Conservation (phyloP, 1,140 invertebrate species). For the Calephelis virginiensis region DNA sequence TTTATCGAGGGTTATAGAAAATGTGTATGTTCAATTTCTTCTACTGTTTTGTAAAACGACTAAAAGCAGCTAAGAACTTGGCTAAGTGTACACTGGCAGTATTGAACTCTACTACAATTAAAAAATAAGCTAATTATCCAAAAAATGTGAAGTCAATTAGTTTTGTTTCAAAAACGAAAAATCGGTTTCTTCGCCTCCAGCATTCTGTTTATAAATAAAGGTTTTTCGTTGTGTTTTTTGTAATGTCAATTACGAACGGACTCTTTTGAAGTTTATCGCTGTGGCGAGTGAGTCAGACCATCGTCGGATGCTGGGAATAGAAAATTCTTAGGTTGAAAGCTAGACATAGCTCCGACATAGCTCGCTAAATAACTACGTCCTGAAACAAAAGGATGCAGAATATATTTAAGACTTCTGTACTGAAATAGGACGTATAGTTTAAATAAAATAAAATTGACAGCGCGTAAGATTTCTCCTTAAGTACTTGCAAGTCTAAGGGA, state of each 20-base stretch:
- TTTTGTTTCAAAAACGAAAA: too few relatives aligned
- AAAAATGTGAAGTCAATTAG: too few relatives aligned
- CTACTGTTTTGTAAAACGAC: too few relatives aligned
- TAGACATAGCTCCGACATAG: conserved; percentile 13
- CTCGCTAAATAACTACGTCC: conserved; percentile 5
- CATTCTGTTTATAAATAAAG: conserved; percentile 1
- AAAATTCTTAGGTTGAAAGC: conserved; percentile 15
- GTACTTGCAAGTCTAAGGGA: not conserved
- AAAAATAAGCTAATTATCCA: too few relatives aligned
- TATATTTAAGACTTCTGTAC: conserved; percentile 1
- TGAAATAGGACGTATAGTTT: not conserved
- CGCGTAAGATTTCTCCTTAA: not conserved
- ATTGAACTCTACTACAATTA: too few relatives aligned
- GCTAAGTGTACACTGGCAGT: too few relatives aligned
- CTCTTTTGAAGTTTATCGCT: conserved; percentile 7
- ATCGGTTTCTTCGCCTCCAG: too few relatives aligned
- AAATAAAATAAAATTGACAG: not conserved
- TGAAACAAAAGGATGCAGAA: conserved; percentile 5
- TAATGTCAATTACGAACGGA: not conserved
- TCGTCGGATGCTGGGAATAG: conserved; percentile 10
- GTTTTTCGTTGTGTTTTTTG: not conserved
- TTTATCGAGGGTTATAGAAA: too few relatives aligned
- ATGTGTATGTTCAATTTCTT: too few relatives aligned
- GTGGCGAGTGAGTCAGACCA: conserved; percentile 3
- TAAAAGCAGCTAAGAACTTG: too few relatives aligned